These are phyloP conservation scores for Sardina pilchardus DNA, from an alignment of 2,113 vertebrate genomes.

Conservation along the genomic window DNA sequence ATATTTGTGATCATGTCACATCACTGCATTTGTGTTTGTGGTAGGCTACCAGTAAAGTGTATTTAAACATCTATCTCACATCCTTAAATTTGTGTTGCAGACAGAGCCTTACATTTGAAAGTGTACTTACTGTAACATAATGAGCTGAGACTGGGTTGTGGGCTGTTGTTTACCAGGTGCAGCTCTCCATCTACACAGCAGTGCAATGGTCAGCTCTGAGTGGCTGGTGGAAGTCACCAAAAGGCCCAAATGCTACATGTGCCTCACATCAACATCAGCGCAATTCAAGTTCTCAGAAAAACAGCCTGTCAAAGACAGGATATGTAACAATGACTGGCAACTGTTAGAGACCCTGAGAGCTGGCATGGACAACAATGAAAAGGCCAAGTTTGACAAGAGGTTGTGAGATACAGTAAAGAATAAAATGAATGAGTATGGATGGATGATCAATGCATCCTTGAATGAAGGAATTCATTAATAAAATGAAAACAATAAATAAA, in stretches of 20 bases:
- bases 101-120: conserved; percentile 32
- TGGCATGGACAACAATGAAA: conserved; percentile 58
- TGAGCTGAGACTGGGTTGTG: too few species aligned
- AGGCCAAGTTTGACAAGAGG: conserved; percentile 80
- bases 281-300: conserved; percentile 78
- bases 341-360: conserved; percentile 73
- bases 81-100: too few species aligned
- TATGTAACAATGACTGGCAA: conserved; percentile 74
- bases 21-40: conserved; percentile 60
- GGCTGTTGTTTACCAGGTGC: conserved; percentile 69
- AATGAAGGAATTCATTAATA: not conserved
- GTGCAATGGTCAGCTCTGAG: conserved; percentile 72
- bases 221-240: conserved; percentile 92
- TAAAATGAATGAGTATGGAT: too few species aligned
- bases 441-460: not conserved
- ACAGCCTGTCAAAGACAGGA: too few species aligned
- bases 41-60: too few species aligned
- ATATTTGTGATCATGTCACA: conserved; percentile 51
- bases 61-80: too few species aligned
- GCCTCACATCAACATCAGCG: conserved; percentile 73
- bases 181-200: conserved; percentile 83
- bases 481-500: not conserved
- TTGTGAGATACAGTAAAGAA: too few species aligned
- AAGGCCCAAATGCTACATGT: conserved; percentile 83
- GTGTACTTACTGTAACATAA: too few species aligned